These are phyloP conservation scores for Melanostoma mellinum DNA, from an alignment of 2,888 invertebrate species.

Conservation along the genomic window DNA sequence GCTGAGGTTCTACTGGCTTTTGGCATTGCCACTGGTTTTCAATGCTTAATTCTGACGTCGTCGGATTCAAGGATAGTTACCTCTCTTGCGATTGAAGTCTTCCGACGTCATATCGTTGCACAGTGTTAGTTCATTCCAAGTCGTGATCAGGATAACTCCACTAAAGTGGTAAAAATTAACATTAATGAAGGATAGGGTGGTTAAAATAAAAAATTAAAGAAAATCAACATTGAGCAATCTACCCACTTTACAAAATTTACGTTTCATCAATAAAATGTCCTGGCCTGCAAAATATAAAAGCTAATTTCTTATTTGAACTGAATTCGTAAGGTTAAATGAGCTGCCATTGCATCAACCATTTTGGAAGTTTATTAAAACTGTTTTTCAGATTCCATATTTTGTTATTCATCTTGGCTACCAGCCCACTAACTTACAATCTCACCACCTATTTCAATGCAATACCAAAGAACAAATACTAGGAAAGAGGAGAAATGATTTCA, in stretches of 20 bases:
- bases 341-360: conserved; percentile 45
- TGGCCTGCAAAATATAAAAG: not conserved
- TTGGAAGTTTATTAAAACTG: conserved; percentile 63
- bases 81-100: no score
- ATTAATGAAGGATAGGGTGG: not conserved
- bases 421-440: not conserved
- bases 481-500: not conserved
- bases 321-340: conserved; percentile 35
- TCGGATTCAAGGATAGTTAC: no score
- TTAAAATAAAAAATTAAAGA: no score
- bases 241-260: no score
- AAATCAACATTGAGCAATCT: no score
- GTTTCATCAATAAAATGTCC: no score
- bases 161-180: not conserved
- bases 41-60: no score
- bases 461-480: not conserved
- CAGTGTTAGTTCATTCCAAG: no score
- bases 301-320: not conserved
- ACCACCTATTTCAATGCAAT: not conserved
- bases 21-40: no score
- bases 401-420: conserved; percentile 27
- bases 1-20: no score
- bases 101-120: no score
- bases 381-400: conserved; percentile 55
- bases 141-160: no score